phyloP scores from a whole-genome alignment of 2,797 vertebrate species.

The Periparus ater region DNA sequence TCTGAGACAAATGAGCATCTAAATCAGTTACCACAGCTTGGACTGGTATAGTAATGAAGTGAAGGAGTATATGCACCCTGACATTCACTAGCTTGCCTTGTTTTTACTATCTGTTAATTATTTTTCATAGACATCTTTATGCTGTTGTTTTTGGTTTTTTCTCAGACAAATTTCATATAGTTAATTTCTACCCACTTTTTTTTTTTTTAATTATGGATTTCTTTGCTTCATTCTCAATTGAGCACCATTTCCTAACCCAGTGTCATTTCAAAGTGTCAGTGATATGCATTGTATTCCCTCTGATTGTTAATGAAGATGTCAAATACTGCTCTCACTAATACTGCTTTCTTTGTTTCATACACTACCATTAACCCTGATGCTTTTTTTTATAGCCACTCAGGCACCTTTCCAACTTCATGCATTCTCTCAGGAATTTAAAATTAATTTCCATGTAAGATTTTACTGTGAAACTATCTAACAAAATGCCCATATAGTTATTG shows the following conservation, averaged over 20 bases:
- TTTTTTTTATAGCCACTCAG: neutral
- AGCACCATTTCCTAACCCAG: neutral
- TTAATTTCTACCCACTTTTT: neutral
- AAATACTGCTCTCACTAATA: neutral
- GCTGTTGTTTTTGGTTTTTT: neutral
- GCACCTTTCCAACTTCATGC: neutral
- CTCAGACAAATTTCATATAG: neutral
- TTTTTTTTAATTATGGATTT: neutral
- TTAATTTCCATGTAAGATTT: slow-evolving; percentile 5
- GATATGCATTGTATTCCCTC: neutral
- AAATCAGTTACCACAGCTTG: neutral
- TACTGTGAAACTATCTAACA: neutral
- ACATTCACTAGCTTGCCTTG: neutral
- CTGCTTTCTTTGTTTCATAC: neutral
- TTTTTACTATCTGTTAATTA: neutral
- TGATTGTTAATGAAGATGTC: neutral
- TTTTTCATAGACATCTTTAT: neutral
- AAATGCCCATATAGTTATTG: neutral
- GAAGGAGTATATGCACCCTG: neutral
- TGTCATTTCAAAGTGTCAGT: neutral
- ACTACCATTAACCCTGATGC: neutral
- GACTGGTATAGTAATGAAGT: neutral
- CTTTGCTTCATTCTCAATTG: neutral
- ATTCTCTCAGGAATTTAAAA: neutral
- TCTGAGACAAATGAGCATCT: neutral